Evolutionary conservation across 2,888 invertebrate species (phyloP), one percentile per base, ranked within the genome.

Genomic region (Volucella bombylans): DNA sequence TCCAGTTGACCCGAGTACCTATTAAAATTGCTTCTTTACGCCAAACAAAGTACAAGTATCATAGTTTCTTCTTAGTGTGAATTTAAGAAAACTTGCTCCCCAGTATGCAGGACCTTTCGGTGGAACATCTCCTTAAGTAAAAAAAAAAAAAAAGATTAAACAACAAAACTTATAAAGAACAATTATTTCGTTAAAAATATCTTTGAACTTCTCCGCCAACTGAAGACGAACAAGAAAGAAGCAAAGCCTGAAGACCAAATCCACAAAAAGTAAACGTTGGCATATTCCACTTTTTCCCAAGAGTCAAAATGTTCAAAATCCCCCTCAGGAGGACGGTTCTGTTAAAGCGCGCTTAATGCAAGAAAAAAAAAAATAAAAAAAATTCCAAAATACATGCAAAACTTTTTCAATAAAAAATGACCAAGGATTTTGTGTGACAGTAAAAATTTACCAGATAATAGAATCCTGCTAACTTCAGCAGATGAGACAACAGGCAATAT

Each of bases 401-500:
- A 81, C 47, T 77, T 76, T 82, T 77, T 82, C 77, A 77, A 71
- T 71, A 69, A 71, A 71, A 76, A 61, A 73, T 65, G 47, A 61
- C 76, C 59, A 41, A 54, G 41, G 18, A n/a, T 71, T 65, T 77
- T 50, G 54, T 71, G 59, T 49, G 65, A 77, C 41, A 61, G 54
- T 65, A 49, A 71, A 71, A 67, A 82, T 71, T 52, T 81, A 52
- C 54, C 31, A 55, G 77, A 82, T 72, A 82, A 77, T 77, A 82
- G 67, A 82, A 82, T 82, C 54, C 71, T 55, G 38, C 49, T 67
- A 77, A 49, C 68, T 82, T 77, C 61, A 81, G 41, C 76, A 81
- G 81, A 76, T 61, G 76, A 81, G 81, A 76, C 80, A 71, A 11
- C 11, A 45, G 45, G 31, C 31, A 59, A 69, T 64, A 74, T 69